Evolutionary conservation across 2,113 vertebrate genomes (phyloP), one percentile per base, ranked within the genome.

Genomic region (Pantherophis guttatus): DNA sequence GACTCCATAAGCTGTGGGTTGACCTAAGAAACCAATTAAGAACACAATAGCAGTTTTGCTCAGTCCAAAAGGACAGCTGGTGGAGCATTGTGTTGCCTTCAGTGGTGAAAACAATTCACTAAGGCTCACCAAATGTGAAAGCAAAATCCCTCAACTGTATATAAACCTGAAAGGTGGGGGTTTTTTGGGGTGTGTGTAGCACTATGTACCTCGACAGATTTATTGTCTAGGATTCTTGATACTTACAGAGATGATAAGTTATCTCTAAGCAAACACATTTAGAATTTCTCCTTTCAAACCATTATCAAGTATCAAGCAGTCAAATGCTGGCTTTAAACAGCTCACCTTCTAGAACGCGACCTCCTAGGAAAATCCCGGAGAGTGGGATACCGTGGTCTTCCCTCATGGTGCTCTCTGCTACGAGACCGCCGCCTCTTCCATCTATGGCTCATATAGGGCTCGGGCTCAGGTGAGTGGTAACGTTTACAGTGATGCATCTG

Each of bases 401-500:
- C 97, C 91, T 98, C 97, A 0, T 94, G 57, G 48, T 93, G 96
- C 11, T 98, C 98, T 44, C 97, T 95, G 95, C 98, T 98, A 29
- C 96, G 98, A 55, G 98, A 98, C 87, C 98, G 92, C 93, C 95
- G 95, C 95, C 97, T 97, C 94, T 98, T 98, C 98, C 98, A 98
- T 26, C 97, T 92, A 87, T 96, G 97, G 17, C 95, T 97, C 95
- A 94, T 96, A 95, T 96, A 98, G 6, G 93, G 89, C 86, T 97
- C 97, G 87, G 95, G 97, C 96, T 98, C 97, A 10, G 98, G 98
- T 26, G 98, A 98, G 13, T 97, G 97, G 93, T 97, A 97, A 85
- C 98, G 94, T 96, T 97, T 97, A 92, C 97, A 98, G 96, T 98
- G 98, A 93, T 98, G 97, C 98, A 98, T 98, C 98, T 98, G 95